Evolutionary conservation across 2,797 vertebrate species (phyloP), one percentile per base, ranked within the genome.

Genomic region (Sebastes itinus): DNA sequence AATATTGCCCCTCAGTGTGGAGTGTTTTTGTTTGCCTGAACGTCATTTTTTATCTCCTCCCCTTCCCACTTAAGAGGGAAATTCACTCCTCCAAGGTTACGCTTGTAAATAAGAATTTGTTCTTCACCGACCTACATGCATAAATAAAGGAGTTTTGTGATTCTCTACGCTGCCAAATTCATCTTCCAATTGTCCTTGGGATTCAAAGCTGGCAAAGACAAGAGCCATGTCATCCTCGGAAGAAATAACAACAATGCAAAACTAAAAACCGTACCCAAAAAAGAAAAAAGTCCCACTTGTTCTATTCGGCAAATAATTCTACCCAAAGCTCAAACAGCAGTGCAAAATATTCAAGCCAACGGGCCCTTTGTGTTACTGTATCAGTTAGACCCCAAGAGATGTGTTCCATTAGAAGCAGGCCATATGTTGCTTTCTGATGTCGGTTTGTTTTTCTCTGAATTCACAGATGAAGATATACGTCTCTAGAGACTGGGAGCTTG

Each of bases 381-480:
- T 87, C 86, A 77, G 76, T 66, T 28, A 22, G 72, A 81, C 68
- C 90, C 81, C 87, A 46, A 4, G 89, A 90, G 90, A 90, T 75
- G 81, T 80, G 85, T 86, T 85, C 82, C 78, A 67, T 74, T 76
- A 85, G 88, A 88, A 76, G 22, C 7, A 1, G 68, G 77, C 89
- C 93, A 91, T 93, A 93, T 93, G 92, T 79, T 88, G 73, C 82
- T 78, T 83, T 89, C 83, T 88, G 83, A 88, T 64, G 81, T 78
- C 77, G 9, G 28, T 88, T 92, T 94, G 89, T 93, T 94, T 95
- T 87, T 78, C 90, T 72, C 79, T 64, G 70, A 80, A 87, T 88
- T 84, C 74, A 68, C 86, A 83, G 77, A 89, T 85, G 84, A 92
- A 89, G 84, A 84, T 89, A 63, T 85, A 12, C 12, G 4, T 91